These are phyloP conservation scores for Ormyrus nitidulus DNA, from an alignment of 2,888 invertebrate genomes.

Conservation along the genomic window DNA sequence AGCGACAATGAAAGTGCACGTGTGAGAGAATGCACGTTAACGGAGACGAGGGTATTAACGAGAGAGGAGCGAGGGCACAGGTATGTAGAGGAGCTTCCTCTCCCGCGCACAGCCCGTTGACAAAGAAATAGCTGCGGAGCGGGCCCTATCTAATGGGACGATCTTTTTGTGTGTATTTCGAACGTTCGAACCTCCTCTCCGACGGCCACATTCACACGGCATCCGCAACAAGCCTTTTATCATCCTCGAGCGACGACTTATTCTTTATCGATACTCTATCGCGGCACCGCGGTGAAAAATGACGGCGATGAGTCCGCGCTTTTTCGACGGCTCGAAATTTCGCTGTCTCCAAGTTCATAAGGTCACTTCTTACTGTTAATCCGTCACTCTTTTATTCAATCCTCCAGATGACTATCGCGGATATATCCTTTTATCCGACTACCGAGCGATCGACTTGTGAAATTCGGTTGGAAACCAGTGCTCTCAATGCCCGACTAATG, in stretches of 20 bases:
- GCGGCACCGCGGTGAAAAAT: constrained; percentile 16
- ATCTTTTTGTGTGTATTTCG: constrained; percentile 44
- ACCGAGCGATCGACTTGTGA: too few relatives aligned
- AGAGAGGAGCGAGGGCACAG: constrained; percentile 9
- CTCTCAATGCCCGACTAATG: too few relatives aligned
- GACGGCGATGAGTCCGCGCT: constrained; percentile 32
- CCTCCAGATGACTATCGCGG: too few relatives aligned
- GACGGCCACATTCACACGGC: background rate
- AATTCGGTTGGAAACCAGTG: too few relatives aligned
- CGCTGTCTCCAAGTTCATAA: constrained; percentile 5
- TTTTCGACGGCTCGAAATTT: constrained; percentile 27
- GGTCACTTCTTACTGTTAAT: constrained; percentile 18
- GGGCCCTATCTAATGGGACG: constrained; percentile 41
- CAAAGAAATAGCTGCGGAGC: constrained; percentile 36
- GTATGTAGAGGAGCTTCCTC: constrained; percentile 15
- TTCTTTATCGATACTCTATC: constrained; percentile 18
- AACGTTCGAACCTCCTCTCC: background rate
- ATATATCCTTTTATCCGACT: too few relatives aligned
- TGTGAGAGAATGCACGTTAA: constrained; percentile 20
- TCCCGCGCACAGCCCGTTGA: constrained; percentile 24
- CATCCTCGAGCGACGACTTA: constrained; percentile 17
- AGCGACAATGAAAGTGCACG: constrained; percentile 33
- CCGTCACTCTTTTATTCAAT: background rate
- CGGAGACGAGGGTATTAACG: constrained; percentile 34
- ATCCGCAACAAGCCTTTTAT: background rate